A percentile compares a stretch with the other conserved stretches of the same genome.
Evolutionary conservation across 2,113 vertebrate genomes (phyloP).

Genomic region (Dolichallabes microphthalmus): DNA sequence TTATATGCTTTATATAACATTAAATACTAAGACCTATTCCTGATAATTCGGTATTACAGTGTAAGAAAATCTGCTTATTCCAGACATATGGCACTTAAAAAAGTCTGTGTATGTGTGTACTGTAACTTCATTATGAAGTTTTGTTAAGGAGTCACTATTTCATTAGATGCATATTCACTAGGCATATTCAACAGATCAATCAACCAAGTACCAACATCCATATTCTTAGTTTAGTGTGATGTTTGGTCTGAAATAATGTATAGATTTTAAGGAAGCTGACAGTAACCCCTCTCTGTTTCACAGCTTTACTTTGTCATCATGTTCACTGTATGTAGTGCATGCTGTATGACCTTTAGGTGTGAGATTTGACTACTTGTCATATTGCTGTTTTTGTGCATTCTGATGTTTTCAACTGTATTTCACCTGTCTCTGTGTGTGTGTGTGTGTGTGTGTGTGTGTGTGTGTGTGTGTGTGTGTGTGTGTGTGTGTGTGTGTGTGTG

Average conservation of each 20-base stretch:
- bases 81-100: background rate
- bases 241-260: slow-evolving; percentile 1
- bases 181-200: background rate
- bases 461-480: no score
- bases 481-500: no score
- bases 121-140: background rate
- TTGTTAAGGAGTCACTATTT: background rate
- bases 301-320: slow-evolving; percentile 81
- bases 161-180: background rate
- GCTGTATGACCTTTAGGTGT: slow-evolving; percentile 42
- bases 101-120: background rate
- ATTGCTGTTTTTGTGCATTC: background rate
- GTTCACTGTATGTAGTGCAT: slow-evolving; percentile 79
- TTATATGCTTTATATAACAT: background rate
- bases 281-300: slow-evolving; percentile 48
- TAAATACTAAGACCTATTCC: background rate
- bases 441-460: no score
- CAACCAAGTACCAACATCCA: background rate
- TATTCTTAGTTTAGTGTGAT: background rate
- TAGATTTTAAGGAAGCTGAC: background rate
- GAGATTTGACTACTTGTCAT: background rate
- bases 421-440: no score
- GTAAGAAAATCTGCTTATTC: background rate
- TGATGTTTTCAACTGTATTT: background rate
- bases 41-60: background rate